phyloP scores from a whole-genome alignment of 2,888 invertebrate species.

The Pandemis heparana region DNA sequence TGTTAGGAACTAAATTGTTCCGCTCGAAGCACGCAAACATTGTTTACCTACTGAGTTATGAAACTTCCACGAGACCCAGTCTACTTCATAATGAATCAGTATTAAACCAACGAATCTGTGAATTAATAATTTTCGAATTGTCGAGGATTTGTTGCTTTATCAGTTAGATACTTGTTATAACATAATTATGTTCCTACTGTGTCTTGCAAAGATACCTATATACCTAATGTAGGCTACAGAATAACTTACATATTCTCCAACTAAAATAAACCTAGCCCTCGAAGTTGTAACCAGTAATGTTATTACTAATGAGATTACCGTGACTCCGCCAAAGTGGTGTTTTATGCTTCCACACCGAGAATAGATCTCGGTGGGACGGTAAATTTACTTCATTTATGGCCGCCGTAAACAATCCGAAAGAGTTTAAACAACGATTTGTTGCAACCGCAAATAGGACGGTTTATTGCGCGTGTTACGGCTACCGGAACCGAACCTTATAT shows the following conservation, averaged over 20 bases:
- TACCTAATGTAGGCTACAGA: background rate
- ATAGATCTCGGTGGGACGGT: conserved; percentile 68
- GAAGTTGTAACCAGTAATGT: conserved; percentile 10
- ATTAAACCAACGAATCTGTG: background rate
- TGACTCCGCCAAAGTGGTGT: conserved; percentile 46
- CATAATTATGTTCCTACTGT: too few species aligned
- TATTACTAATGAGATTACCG: conserved; percentile 20
- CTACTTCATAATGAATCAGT: background rate
- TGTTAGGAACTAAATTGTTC: background rate
- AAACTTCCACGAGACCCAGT: background rate
- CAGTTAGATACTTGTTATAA: too few species aligned
- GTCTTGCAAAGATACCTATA: too few species aligned
- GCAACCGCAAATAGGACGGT: conserved; percentile 70
- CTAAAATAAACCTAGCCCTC: background rate
- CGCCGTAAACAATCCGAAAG: conserved; percentile 71
- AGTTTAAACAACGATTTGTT: conserved; percentile 73
- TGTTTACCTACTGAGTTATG: background rate
- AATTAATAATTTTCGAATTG: background rate
- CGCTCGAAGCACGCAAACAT: conserved; percentile 1
- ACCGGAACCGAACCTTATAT: conserved; percentile 34
- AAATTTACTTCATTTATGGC: conserved; percentile 72
- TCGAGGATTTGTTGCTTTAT: background rate
- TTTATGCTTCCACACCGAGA: conserved; percentile 53
- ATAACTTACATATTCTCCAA: background rate
- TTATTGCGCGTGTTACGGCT: conserved; percentile 55